Conservation (phyloP, 2,797 vertebrate species). For the Sparus aurata region DNA sequence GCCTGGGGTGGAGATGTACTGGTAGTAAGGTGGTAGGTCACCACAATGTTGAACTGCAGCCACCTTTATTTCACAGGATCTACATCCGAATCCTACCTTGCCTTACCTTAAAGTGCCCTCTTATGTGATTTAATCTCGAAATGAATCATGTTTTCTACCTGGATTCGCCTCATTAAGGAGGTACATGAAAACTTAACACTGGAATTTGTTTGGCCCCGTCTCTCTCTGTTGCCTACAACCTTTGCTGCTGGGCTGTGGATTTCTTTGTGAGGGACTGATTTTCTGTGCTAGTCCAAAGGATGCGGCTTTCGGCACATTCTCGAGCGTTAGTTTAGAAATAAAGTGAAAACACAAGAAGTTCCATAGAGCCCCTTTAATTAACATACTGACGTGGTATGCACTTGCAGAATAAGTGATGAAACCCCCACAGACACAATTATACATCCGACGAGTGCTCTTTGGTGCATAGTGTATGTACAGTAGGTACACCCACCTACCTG, state of each 20-base stretch:
- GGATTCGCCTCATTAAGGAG: conserved; percentile 5
- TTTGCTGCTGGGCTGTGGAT: no score
- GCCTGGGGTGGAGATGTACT: neutral
- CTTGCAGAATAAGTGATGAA: neutral
- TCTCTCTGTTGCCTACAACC: no score
- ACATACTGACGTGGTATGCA: neutral
- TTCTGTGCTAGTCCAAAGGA: no score
- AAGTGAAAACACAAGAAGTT: no score
- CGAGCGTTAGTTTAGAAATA: no score
- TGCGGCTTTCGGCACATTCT: no score
- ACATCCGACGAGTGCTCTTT: neutral
- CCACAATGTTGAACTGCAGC: neutral
- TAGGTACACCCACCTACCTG: conserved; percentile 2
- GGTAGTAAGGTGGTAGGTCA: neutral
- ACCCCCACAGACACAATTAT: neutral
- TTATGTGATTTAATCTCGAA: conserved; percentile 5
- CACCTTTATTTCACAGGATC: neutral
- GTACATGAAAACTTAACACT: neutral
- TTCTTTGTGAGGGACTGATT: no score
- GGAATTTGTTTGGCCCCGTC: neutral
- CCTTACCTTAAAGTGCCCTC: neutral
- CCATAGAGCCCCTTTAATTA: neutral
- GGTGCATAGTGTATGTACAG: neutral
- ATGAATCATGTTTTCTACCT: neutral
- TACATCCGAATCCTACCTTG: neutral